Evolutionary conservation across 2,797 vertebrate genomes (phyloP), one percentile per base, ranked within the genome.

Genomic region (Synanceia verrucosa): DNA sequence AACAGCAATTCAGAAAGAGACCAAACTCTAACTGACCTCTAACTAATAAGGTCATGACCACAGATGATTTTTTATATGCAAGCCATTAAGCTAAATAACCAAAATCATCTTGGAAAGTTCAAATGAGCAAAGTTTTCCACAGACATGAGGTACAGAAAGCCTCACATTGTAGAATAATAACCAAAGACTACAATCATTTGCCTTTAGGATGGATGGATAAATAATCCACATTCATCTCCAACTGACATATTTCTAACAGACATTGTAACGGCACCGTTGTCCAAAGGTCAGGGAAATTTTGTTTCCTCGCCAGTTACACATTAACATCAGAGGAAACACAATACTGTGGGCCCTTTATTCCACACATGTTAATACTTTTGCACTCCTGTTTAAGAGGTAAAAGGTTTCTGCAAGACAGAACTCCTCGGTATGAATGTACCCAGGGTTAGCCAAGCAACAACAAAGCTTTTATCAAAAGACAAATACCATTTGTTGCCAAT

Each of bases 281-380:
- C n/a, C 36, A 52, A 76, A 60, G 53, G 55, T 73, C 61, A 29
- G 16, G 8, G 55, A 55, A 34, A 12, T 31, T 51, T 26, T 19
- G 48, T 47, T 57, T 67, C 19, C 64, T 43, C 5, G 9, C 33
- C 13, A 63, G 78, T 78, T 81, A 82, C 51, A 78, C 61, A 79
- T 80, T 76, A 67, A 76, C 79, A 44, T 48, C 18, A 13, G 11
- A 53, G 29, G 52, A 48, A 64, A 69, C 16, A 29, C 4, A 34
- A 61, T 24, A 33, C 65, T 13, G 28, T 23, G 5, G 37, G 23
- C 3, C 28, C n/a, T 9, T 26, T 16, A 13, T 37, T 46, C 37
- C 36, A 28, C 4, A 48, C 23, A 19, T 8, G 13, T 41, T 29
- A n/a, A 19, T 5, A 16, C 24, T n/a, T 63, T 39, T 24, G 13